Evolutionary conservation across 2,888 invertebrate genomes (phyloP).

Genomic region (Agonopterix arenella): DNA sequence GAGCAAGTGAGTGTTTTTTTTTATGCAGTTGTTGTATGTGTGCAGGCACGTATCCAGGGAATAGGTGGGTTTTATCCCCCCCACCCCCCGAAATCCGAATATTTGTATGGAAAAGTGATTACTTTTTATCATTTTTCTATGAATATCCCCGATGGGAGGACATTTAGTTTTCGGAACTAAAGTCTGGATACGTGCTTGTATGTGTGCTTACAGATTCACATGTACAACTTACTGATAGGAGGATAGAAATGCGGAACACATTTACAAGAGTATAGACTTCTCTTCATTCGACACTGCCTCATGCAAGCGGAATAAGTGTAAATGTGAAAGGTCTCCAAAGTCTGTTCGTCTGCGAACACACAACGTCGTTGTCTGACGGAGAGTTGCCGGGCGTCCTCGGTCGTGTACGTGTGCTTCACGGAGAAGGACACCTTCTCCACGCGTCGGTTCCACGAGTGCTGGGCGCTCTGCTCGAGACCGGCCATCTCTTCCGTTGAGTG

Average conservation of each 20-base stretch:
- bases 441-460: conserved; percentile 81
- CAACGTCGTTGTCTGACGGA: conserved; percentile 82
- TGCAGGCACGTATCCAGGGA: too few relatives aligned
- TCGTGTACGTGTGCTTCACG: conserved; percentile 86
- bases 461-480: conserved; percentile 81
- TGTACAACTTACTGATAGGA: conserved; percentile 60
- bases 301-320: conserved; percentile 87
- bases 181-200: too few relatives aligned
- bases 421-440: conserved; percentile 80
- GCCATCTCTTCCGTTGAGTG: conserved; percentile 84
- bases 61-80: too few relatives aligned
- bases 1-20: too few relatives aligned
- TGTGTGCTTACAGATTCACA: too few relatives aligned
- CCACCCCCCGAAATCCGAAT: too few relatives aligned
- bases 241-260: conserved; percentile 86
- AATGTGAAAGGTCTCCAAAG: conserved; percentile 74
- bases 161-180: too few relatives aligned
- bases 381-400: conserved; percentile 83
- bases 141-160: too few relatives aligned
- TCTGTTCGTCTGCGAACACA: conserved; percentile 82
- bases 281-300: conserved; percentile 83
- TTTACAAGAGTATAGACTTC: conserved; percentile 78
- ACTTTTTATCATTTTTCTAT: too few relatives aligned
- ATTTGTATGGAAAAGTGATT: too few relatives aligned
- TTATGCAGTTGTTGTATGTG: too few relatives aligned